Evolutionary conservation across 2,888 invertebrate genomes (phyloP).

Genomic region (Merodon equestris): DNA sequence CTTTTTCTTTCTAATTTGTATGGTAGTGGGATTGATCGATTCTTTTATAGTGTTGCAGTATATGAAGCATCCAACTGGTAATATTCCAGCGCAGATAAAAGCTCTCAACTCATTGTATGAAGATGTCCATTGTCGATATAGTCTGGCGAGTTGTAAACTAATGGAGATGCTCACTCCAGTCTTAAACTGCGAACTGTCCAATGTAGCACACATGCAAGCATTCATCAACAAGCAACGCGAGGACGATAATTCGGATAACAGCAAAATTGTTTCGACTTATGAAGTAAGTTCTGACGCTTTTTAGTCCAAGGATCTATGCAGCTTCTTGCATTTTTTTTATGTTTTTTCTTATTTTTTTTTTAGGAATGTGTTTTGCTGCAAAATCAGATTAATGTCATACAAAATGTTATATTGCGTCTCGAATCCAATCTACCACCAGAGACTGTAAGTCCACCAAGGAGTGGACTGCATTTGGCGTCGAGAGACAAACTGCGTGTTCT

Average conservation of each 20-base stretch:
- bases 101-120: slow-evolving; percentile 86
- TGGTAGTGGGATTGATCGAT: background rate
- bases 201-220: slow-evolving; percentile 90
- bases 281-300: slow-evolving; percentile 79
- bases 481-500: slow-evolving; percentile 91
- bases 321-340: background rate
- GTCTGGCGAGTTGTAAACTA: slow-evolving; percentile 90
- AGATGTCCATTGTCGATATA: slow-evolving; percentile 89
- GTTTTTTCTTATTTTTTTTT: slow-evolving; percentile 48
- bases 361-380: slow-evolving; percentile 93
- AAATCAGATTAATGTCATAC: slow-evolving; percentile 91
- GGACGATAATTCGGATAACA: slow-evolving; percentile 80
- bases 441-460: slow-evolving; percentile 76
- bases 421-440: slow-evolving; percentile 81
- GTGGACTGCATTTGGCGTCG: slow-evolving; percentile 82
- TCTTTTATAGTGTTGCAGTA: slow-evolving; percentile 71
- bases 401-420: slow-evolving; percentile 86
- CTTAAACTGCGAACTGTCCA: slow-evolving; percentile 88
- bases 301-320: background rate
- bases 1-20: background rate
- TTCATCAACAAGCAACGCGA: slow-evolving; percentile 86
- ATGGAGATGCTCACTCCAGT: slow-evolving; percentile 89
- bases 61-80: slow-evolving; percentile 73
- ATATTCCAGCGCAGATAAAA: slow-evolving; percentile 81
- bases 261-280: slow-evolving; percentile 80